These are phyloP conservation scores for Leptonema lineaticorne DNA, from an alignment of 1,140 invertebrate species.

Conservation along the genomic window DNA sequence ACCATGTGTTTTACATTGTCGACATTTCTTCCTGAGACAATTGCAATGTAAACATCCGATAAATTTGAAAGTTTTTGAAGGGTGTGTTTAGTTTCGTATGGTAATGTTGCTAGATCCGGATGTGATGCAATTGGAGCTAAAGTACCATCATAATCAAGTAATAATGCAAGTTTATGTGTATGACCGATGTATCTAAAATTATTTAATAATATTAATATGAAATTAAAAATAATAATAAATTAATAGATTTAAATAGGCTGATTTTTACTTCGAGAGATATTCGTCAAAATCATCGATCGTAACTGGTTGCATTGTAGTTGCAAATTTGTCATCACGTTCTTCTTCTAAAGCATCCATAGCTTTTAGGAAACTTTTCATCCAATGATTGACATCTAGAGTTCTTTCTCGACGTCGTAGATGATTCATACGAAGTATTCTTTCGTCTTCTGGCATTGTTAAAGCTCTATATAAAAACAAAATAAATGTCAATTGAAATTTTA, in stretches of 20 bases:
- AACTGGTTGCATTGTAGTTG: constrained; percentile 80
- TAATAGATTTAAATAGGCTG: background rate
- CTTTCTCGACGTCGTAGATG: constrained; percentile 78
- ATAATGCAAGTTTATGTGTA: constrained; percentile 78
- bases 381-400: constrained; percentile 82
- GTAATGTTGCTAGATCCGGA: constrained; percentile 82
- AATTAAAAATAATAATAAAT: background rate
- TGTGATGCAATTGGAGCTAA: constrained; percentile 85
- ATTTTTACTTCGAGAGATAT: constrained; percentile 73
- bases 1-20: constrained; percentile 87
- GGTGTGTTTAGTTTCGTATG: constrained; percentile 81
- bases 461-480: constrained; percentile 57
- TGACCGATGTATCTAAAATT: constrained; percentile 78
- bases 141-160: constrained; percentile 89
- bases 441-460: constrained; percentile 87
- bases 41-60: constrained; percentile 84
- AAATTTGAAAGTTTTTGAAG: constrained; percentile 82
- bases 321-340: constrained; percentile 75
- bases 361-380: constrained; percentile 86
- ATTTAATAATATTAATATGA: background rate
- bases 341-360: constrained; percentile 80
- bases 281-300: constrained; percentile 86
- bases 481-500: constrained; percentile 17
- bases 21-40: constrained; percentile 83
- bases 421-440: constrained; percentile 83